Evolutionary conservation across 2,888 invertebrate species (phyloP).

Genomic region (Spicauda simplicius): DNA sequence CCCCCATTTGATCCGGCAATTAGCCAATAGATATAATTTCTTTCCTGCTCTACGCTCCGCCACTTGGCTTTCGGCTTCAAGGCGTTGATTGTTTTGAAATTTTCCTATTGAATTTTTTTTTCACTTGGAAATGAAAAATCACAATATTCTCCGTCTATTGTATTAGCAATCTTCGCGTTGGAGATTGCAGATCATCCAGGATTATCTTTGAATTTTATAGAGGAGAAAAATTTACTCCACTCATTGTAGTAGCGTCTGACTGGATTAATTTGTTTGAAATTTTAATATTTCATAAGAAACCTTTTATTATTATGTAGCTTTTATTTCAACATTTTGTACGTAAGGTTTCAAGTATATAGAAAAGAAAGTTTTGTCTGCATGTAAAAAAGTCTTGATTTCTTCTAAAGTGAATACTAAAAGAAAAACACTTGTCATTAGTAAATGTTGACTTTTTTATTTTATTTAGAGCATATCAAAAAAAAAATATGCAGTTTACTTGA

Average conservation of each 20-base stretch:
- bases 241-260: neutral
- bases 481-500: too few relatives aligned
- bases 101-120: slow-evolving; percentile 52
- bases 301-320: too few relatives aligned
- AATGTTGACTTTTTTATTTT: too few relatives aligned
- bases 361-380: too few relatives aligned
- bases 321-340: too few relatives aligned
- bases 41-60: slow-evolving; percentile 54
- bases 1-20: slow-evolving; percentile 78
- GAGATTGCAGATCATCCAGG: slow-evolving; percentile 1
- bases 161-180: slow-evolving; percentile 11
- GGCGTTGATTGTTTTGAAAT: slow-evolving; percentile 69
- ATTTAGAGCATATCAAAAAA: too few relatives aligned
- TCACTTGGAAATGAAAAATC: slow-evolving; percentile 55
- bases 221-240: neutral
- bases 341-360: too few relatives aligned
- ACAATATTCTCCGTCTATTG: slow-evolving; percentile 45
- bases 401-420: too few relatives aligned
- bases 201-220: slow-evolving; percentile 1
- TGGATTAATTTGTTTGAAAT: too few relatives aligned
- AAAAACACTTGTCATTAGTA: too few relatives aligned
- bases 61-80: slow-evolving; percentile 70
- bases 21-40: slow-evolving; percentile 78
- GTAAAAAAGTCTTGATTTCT: too few relatives aligned
- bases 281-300: too few relatives aligned